phyloP scores from a whole-genome alignment of 2,113 vertebrate genomes.

The Apteryx owenii region DNA sequence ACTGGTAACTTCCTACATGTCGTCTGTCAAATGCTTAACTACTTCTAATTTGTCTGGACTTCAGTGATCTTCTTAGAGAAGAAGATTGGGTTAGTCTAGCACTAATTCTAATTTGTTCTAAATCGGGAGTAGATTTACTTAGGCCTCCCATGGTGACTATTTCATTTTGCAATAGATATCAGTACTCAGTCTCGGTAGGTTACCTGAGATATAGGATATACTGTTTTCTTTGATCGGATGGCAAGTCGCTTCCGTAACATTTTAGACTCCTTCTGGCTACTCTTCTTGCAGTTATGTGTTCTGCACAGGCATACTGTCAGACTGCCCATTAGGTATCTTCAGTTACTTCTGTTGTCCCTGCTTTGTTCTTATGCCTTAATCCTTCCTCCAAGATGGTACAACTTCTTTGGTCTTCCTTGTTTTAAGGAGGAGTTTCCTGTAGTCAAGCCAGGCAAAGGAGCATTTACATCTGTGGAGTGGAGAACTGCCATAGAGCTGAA shows the following conservation, averaged over 20 bases:
- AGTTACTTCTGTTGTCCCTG: not conserved
- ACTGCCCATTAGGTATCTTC: not conserved
- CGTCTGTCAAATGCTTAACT: slow-evolving; percentile 24
- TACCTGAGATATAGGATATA: not conserved
- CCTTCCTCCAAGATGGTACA: not conserved
- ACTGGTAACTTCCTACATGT: slow-evolving; percentile 43
- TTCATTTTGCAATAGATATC: not conserved
- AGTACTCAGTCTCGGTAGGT: not conserved
- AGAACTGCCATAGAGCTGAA: not conserved
- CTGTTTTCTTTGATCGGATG: not conserved
- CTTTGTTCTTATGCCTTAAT: not conserved
- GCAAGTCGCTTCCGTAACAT: not conserved
- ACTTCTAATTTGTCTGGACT: slow-evolving; percentile 52
- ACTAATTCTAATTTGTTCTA: slow-evolving; percentile 62
- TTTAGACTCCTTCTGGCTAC: not conserved
- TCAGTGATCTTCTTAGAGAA: slow-evolving; percentile 63
- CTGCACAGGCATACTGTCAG: not conserved
- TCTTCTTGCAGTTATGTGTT: not conserved
- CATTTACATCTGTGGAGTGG: not conserved
- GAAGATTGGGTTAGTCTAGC: slow-evolving; percentile 55
- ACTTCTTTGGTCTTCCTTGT: not conserved
- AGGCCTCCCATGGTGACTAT: not conserved
- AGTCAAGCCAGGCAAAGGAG: not conserved
- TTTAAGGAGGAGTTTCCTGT: not conserved
- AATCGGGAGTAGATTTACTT: slow-evolving; percentile 39